These are phyloP conservation scores for Drosophila bunnanda DNA, from an alignment of 2,888 invertebrate genomes.

Conservation along the genomic window DNA sequence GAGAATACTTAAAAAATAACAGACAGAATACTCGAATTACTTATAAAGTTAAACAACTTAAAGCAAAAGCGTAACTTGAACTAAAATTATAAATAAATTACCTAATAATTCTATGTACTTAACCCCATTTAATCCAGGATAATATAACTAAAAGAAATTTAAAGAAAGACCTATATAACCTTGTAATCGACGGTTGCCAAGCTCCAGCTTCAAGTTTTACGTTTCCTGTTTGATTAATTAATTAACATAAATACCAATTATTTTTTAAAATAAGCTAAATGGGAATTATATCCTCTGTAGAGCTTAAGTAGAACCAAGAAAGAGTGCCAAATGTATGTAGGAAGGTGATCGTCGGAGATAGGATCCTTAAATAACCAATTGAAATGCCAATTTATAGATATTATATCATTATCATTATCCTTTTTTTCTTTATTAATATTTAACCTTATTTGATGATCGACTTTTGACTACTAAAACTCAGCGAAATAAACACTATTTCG, in stretches of 20 bases:
- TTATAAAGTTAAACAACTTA: slow-evolving; percentile 28
- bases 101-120: slow-evolving; percentile 36
- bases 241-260: slow-evolving; percentile 11
- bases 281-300: slow-evolving; percentile 10
- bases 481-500: slow-evolving; percentile 28
- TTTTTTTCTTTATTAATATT: slow-evolving; percentile 3
- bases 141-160: slow-evolving; percentile 20
- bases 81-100: slow-evolving; percentile 24
- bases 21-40: slow-evolving; percentile 40
- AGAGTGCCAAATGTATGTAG: slow-evolving; percentile 43
- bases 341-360: slow-evolving; percentile 9
- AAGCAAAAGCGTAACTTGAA: slow-evolving; percentile 14
- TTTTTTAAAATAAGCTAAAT: slow-evolving; percentile 12
- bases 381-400: slow-evolving; percentile 36
- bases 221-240: slow-evolving; percentile 19
- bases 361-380: slow-evolving; percentile 28
- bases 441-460: slow-evolving; percentile 23
- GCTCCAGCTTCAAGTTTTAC: slow-evolving; percentile 26
- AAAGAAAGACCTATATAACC: slow-evolving; percentile 9
- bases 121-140: slow-evolving; percentile 37
- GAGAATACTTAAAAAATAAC: slow-evolving; percentile 32
- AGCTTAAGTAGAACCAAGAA: slow-evolving; percentile 42
- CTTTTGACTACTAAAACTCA: slow-evolving; percentile 25
- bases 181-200: slow-evolving; percentile 33
- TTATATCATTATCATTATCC: slow-evolving; percentile 25